Evolutionary conservation across 2,888 invertebrate species (phyloP).

Genomic region (Monopis laevigella): DNA sequence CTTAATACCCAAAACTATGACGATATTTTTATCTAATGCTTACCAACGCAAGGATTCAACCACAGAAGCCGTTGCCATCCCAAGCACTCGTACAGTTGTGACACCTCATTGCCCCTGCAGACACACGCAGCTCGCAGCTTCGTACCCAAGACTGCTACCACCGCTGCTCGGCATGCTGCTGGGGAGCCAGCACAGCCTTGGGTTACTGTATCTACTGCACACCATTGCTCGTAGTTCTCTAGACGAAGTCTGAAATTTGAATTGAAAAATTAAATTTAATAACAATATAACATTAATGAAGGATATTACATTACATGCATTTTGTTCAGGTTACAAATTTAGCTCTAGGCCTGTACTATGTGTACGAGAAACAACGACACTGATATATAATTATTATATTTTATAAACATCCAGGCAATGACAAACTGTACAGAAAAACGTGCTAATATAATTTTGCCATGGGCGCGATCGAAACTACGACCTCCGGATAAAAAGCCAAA

Average conservation of each 20-base stretch:
- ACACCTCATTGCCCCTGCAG: conserved; percentile 86
- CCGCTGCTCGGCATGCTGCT: conserved; percentile 84
- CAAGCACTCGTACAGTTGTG: conserved; percentile 86
- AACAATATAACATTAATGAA: too few species aligned
- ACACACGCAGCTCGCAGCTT: conserved; percentile 87
- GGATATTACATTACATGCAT: too few species aligned
- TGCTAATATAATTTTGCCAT: too few species aligned
- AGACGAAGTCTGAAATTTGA: conserved; percentile 71
- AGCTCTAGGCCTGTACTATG: too few species aligned
- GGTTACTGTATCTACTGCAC: conserved; percentile 90
- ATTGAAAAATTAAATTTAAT: background rate
- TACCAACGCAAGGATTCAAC: conserved; percentile 94
- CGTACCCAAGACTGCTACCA: conserved; percentile 90
- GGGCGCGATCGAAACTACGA: too few species aligned
- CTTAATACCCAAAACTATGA: conserved; percentile 92
- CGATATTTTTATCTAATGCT: too few species aligned
- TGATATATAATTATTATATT: too few species aligned
- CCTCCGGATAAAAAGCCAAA: too few species aligned
- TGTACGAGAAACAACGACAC: too few species aligned
- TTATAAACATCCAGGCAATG: too few species aligned
- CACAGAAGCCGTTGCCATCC: conserved; percentile 91
- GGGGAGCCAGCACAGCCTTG: conserved; percentile 89
- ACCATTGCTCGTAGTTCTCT: conserved; percentile 90
- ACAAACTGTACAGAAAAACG: too few species aligned
- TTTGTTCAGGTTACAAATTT: too few species aligned